Percentiles rank a stretch among this genome's conserved stretches.
Evolutionary conservation across 64 coral and sea anemone species (phyloP).

Genomic region (Montipora cactus): DNA sequence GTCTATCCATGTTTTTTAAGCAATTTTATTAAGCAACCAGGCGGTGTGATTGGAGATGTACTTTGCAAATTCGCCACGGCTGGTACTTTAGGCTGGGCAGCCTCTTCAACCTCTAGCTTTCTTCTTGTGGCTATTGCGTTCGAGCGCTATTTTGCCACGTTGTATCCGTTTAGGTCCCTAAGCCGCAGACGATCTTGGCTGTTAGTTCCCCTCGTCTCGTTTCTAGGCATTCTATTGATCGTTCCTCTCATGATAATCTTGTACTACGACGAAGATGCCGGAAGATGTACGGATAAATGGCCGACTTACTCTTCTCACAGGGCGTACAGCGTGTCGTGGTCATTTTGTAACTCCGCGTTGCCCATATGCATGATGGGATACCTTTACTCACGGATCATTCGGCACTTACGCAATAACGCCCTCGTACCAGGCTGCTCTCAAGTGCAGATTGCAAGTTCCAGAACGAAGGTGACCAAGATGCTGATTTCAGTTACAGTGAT

Average conservation of each 20-base stretch:
- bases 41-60: constrained; percentile 5
- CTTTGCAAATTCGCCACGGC: constrained; percentile 36
- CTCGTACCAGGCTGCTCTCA: not conserved
- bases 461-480: constrained; percentile 48
- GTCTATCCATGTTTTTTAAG: constrained; percentile 14
- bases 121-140: constrained; percentile 40
- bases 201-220: not conserved
- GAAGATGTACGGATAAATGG: not conserved
- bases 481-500: constrained; percentile 40
- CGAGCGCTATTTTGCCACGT: constrained; percentile 55
- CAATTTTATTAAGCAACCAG: constrained; percentile 30
- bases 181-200: not conserved
- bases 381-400: constrained; percentile 49
- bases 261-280: not conserved
- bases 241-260: not conserved
- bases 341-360: not conserved
- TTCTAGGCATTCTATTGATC: not conserved
- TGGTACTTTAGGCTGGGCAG: constrained; percentile 28
- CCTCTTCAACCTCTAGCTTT: constrained; percentile 11
- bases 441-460: not conserved
- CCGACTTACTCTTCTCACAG: not conserved
- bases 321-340: not conserved
- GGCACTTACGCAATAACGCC: not conserved
- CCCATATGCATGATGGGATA: constrained; percentile 57
- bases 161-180: not conserved